Evolutionary conservation across 1,140 invertebrate genomes (phyloP).

Genomic region (Geopemphigus sp.): DNA sequence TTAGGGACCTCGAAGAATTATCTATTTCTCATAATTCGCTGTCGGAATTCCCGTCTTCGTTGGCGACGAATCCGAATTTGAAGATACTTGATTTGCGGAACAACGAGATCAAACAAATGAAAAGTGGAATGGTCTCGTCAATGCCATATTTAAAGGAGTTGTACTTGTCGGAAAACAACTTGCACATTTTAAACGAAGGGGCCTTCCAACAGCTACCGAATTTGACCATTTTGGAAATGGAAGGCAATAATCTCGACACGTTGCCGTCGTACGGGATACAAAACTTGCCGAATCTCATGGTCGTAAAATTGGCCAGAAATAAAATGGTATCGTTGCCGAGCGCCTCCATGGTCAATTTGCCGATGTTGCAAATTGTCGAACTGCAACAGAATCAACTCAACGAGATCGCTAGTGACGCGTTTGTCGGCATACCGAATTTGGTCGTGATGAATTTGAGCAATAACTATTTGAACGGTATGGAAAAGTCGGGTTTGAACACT

Average conservation of each 20-base stretch:
- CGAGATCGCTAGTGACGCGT: constrained; percentile 72
- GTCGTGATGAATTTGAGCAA: constrained; percentile 79
- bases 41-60: constrained; percentile 67
- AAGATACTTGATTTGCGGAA: constrained; percentile 73
- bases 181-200: constrained; percentile 68
- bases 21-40: constrained; percentile 78
- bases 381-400: constrained; percentile 75
- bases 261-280: constrained; percentile 75
- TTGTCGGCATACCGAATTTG: constrained; percentile 72
- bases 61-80: constrained; percentile 67
- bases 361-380: constrained; percentile 70
- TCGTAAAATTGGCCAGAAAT: constrained; percentile 68
- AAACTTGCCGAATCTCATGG: constrained; percentile 71
- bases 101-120: constrained; percentile 63
- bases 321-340: constrained; percentile 62
- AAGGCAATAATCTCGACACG: constrained; percentile 76
- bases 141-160: constrained; percentile 67
- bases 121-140: constrained; percentile 59
- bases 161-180: constrained; percentile 70
- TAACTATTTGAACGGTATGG: constrained; percentile 70
- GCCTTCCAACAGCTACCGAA: constrained; percentile 71
- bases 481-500: constrained; percentile 69
- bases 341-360: constrained; percentile 73
- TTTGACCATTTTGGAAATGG: constrained; percentile 71
- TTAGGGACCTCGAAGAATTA: constrained; percentile 67